Percentiles rank a stretch among this genome's conserved stretches.
phyloP scores from a whole-genome alignment of 2,797 vertebrate species.

The Rhinatrema bivittatum region DNA sequence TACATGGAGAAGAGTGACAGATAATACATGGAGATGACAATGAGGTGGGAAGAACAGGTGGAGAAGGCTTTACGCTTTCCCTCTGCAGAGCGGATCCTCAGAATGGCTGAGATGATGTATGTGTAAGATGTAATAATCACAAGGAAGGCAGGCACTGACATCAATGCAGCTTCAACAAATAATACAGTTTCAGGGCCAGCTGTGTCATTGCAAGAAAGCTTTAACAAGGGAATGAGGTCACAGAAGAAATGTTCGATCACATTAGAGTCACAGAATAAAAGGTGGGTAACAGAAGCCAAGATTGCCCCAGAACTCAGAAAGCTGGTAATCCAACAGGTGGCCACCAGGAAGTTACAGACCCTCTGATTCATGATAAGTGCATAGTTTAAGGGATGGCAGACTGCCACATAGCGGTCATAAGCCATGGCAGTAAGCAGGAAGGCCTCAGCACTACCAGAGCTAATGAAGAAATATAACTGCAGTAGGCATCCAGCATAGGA shows the following conservation, averaged over 20 bases:
- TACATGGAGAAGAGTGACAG: neutral
- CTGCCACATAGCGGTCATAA: constrained; percentile 11
- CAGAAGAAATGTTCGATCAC: constrained; percentile 9
- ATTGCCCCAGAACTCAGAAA: constrained; percentile 7
- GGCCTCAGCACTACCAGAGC: no score
- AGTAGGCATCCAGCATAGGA: no score
- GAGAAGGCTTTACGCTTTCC: neutral
- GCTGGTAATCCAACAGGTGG: constrained; percentile 2
- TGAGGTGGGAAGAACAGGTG: constrained; percentile 3
- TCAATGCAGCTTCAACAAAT: no score
- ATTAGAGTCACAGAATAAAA: constrained; percentile 4
- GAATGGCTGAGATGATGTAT: neutral
- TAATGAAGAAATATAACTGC: no score
- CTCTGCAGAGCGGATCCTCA: neutral
- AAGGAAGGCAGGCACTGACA: no score
- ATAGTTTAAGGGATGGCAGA: constrained; percentile 9
- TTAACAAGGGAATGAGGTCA: constrained; percentile 8
- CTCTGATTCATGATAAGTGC: constrained; percentile 5
- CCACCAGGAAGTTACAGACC: constrained; percentile 3
- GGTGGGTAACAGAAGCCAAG: neutral
- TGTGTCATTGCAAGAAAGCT: constrained; percentile 9
- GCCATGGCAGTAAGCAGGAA: constrained; percentile 15
- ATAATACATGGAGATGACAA: constrained; percentile 1
- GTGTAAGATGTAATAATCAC: neutral
- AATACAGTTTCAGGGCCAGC: no score